These are phyloP conservation scores for Dendrophyllia cribrosa DNA, from an alignment of 64 coral and sea anemone genomes.

Conservation along the genomic window DNA sequence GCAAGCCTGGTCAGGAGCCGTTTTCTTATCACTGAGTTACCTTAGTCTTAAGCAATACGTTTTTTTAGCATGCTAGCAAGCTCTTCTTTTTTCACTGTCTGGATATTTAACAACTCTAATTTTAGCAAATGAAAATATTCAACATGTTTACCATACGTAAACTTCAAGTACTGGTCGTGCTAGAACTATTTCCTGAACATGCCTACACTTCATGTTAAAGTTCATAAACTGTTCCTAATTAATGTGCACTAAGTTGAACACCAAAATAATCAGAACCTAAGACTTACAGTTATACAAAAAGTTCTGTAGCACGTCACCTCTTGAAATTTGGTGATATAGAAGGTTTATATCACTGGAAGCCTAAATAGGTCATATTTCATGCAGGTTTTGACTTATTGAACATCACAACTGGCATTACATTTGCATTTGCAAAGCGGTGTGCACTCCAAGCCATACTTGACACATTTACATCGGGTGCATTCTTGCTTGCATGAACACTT, in stretches of 20 bases:
- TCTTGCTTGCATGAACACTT: conserved; percentile 19
- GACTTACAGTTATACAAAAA: background rate
- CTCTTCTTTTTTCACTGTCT: background rate
- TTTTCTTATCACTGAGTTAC: background rate
- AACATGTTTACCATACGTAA: background rate
- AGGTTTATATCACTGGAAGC: background rate
- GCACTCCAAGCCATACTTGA: conserved; percentile 4
- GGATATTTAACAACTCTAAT: background rate
- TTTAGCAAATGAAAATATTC: background rate
- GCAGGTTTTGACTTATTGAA: background rate
- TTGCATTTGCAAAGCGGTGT: conserved; percentile 31
- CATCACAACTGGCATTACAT: background rate
- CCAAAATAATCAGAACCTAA: background rate
- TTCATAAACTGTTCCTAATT: background rate
- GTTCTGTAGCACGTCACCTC: background rate
- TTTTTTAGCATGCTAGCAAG: background rate
- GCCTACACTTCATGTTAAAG: background rate
- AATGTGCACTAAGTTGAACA: background rate
- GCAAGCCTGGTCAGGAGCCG: background rate
- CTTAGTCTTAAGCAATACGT: background rate
- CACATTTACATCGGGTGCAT: conserved; percentile 45
- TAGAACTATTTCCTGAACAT: background rate
- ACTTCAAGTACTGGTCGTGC: background rate
- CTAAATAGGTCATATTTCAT: background rate
- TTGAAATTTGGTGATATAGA: background rate